A percentile compares a stretch with the other conserved stretches of the same genome.
Conservation (phyloP, 2,113 vertebrate species). For the Centropristis striata region DNA sequence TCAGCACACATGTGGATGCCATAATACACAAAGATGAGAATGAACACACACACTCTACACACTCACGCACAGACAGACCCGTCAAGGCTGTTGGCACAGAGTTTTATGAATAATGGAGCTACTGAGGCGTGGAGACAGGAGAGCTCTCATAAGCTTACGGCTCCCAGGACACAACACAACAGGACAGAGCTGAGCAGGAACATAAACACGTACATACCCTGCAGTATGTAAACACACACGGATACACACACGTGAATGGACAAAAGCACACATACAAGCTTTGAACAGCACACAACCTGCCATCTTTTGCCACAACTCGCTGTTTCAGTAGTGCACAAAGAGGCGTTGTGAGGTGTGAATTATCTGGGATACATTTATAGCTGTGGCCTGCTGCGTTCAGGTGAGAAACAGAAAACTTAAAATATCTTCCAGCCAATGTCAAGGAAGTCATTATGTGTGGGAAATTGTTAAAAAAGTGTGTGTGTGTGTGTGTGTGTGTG, state of each 20-base stretch:
- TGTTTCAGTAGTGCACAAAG: slow-evolving; percentile 27
- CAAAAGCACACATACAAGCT: slow-evolving; percentile 35
- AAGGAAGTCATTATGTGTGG: background rate
- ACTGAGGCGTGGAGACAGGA: slow-evolving; percentile 70
- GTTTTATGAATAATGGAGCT: slow-evolving; percentile 76
- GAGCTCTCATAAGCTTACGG: slow-evolving; percentile 72
- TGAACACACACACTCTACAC: slow-evolving; percentile 21
- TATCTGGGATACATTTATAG: slow-evolving; percentile 3
- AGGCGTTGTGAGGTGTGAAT: background rate
- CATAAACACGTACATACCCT: slow-evolving; percentile 63
- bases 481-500: slow-evolving; percentile 10
- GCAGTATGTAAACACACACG: slow-evolving; percentile 57
- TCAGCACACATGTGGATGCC: slow-evolving; percentile 13
- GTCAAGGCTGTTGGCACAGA: slow-evolving; percentile 49
- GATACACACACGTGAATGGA: slow-evolving; percentile 40
- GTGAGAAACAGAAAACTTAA: background rate
- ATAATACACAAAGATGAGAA: slow-evolving; percentile 25
- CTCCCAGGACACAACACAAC: slow-evolving; percentile 72
- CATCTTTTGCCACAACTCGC: background rate
- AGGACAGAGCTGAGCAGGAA: slow-evolving; percentile 60
- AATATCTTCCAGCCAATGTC: background rate
- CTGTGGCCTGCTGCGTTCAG: background rate
- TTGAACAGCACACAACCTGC: slow-evolving; percentile 2
- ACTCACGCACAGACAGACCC: slow-evolving; percentile 24
- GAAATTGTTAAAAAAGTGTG: background rate